Evolutionary conservation across 2,113 vertebrate genomes (phyloP).

Genomic region (Micromys minutus): DNA sequence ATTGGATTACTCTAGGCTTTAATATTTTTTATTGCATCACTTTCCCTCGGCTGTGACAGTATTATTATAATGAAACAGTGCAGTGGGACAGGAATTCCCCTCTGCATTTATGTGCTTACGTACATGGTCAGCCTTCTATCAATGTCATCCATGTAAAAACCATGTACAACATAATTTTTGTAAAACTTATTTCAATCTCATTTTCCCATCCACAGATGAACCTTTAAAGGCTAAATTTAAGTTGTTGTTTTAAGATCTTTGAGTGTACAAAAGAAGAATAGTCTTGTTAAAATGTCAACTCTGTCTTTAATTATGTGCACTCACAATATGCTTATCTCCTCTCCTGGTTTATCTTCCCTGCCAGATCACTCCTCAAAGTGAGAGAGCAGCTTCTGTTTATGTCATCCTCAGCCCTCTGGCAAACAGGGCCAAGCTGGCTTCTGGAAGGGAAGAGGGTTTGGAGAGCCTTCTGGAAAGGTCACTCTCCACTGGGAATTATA

Average conservation of each 20-base stretch:
- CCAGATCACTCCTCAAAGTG: background rate
- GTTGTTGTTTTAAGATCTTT: conserved; percentile 44
- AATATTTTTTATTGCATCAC: background rate
- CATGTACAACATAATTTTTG: conserved; percentile 25
- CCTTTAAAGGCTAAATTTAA: conserved; percentile 44
- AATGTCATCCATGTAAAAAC: background rate
- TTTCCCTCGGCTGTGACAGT: background rate
- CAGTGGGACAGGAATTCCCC: background rate
- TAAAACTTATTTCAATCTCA: background rate
- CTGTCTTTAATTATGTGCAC: background rate
- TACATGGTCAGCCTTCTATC: background rate
- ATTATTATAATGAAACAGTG: background rate
- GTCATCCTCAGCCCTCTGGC: background rate
- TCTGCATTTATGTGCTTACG: background rate
- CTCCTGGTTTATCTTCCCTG: background rate
- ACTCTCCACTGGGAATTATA: conserved; percentile 13
- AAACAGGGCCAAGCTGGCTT: background rate
- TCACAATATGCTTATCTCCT: background rate
- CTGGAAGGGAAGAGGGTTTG: background rate
- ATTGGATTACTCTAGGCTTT: too few relatives aligned
- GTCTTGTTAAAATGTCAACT: conserved; percentile 2
- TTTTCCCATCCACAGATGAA: conserved; percentile 49
- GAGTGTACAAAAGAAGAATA: background rate
- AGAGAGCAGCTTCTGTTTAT: conserved; percentile 37
- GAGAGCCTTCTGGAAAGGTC: conserved; percentile 40